Conservation (phyloP, 2,888 invertebrate genomes). For the Oegoconia quadripuncta region DNA sequence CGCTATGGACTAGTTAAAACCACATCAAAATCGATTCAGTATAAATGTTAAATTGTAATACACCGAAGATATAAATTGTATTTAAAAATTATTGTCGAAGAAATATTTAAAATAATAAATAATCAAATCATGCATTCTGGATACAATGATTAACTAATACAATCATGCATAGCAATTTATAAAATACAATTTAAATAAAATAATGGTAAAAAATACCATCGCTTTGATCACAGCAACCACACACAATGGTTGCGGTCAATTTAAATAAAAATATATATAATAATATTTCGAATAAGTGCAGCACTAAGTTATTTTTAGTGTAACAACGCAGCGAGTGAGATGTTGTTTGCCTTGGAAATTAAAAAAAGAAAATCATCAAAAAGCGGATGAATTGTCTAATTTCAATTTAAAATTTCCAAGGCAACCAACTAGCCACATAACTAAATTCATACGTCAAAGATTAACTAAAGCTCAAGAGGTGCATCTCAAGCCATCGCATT, state of each 20-base stretch:
- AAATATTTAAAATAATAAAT: too few species aligned
- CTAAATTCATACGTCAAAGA: background rate
- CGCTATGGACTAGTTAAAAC: conserved; percentile 29
- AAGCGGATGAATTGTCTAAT: background rate
- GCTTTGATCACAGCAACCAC: conserved; percentile 9
- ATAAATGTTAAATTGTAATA: conserved; percentile 1
- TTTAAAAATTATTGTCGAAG: too few species aligned
- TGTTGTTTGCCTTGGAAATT: too few species aligned
- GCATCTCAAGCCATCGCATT: conserved; percentile 53
- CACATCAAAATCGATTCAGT: conserved; percentile 17
- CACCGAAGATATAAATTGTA: too few species aligned
- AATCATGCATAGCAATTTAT: conserved; percentile 25
- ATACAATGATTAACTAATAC: conserved; percentile 23
- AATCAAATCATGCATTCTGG: conserved; percentile 21
- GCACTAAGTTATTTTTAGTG: background rate
- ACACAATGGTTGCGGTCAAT: background rate
- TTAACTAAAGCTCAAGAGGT: conserved; percentile 30
- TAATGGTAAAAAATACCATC: conserved; percentile 7
- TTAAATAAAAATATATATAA: too few species aligned
- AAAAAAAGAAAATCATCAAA: background rate
- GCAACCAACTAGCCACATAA: background rate
- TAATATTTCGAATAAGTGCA: background rate
- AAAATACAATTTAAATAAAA: conserved; percentile 10
- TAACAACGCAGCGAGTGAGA: background rate
- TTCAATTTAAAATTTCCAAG: too few species aligned